Evolutionary conservation across 2,113 vertebrate genomes (phyloP).

Genomic region (Thomomys bottae): DNA sequence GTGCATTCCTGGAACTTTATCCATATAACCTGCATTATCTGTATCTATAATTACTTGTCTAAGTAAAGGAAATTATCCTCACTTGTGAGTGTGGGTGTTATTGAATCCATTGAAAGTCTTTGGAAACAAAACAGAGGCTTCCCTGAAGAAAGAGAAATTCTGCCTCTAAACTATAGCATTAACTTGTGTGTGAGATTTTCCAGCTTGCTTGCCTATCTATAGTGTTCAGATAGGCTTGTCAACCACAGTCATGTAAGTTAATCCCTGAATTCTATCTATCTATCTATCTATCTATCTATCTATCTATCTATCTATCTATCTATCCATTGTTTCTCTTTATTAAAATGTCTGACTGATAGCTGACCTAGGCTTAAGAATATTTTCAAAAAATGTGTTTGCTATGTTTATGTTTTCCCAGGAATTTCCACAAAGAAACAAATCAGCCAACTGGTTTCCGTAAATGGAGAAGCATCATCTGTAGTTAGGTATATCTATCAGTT

Average conservation of each 20-base stretch:
- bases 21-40: not conserved
- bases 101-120: slow-evolving; percentile 44
- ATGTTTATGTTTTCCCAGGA: not conserved
- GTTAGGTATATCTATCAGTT: not conserved
- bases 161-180: not conserved
- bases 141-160: slow-evolving; percentile 5
- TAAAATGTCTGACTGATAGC: not conserved
- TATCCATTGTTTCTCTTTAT: not conserved
- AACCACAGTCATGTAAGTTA: not conserved
- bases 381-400: not conserved
- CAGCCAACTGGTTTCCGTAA: not conserved
- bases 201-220: not conserved
- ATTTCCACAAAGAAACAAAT: not conserved
- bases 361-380: slow-evolving; percentile 9
- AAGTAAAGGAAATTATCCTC: slow-evolving; percentile 16
- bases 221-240: not conserved
- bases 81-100: slow-evolving; percentile 32
- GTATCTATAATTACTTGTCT: not conserved
- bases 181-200: not conserved
- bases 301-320: too few species aligned
- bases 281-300: not conserved
- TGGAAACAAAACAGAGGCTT: not conserved
- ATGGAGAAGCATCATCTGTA: not conserved
- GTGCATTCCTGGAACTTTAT: not conserved
- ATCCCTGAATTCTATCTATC: not conserved